Conservation (phyloP, 2,113 vertebrate genomes). For the Oncorhynchus clarkii region DNA sequence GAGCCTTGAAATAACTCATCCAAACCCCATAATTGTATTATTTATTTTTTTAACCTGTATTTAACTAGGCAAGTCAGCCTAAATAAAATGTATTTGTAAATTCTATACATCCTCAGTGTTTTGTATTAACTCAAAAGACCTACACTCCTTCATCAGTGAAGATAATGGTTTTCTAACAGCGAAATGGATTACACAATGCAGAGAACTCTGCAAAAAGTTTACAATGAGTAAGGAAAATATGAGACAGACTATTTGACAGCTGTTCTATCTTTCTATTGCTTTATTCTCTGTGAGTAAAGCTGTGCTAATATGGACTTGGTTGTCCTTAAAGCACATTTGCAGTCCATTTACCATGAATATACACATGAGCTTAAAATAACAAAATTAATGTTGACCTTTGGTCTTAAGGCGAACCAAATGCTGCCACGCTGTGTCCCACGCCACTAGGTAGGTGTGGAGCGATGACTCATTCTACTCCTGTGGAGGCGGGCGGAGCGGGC, state of each 20-base stretch:
- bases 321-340: slow-evolving; percentile 36
- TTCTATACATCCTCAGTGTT: neutral
- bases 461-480: slow-evolving; percentile 62
- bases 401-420: slow-evolving; percentile 44
- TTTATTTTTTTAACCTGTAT: no score
- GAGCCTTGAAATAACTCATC: slow-evolving; percentile 37
- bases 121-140: neutral
- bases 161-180: neutral
- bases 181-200: neutral
- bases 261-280: slow-evolving; percentile 4
- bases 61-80: no score
- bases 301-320: slow-evolving; percentile 11
- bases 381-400: slow-evolving; percentile 61
- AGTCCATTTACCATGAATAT: slow-evolving; percentile 58
- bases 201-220: neutral
- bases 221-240: neutral
- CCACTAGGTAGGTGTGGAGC: slow-evolving; percentile 37
- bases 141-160: neutral
- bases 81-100: slow-evolving; percentile 5
- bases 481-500: neutral
- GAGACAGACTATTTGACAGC: neutral
- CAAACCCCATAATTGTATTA: neutral
- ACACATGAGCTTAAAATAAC: slow-evolving; percentile 4
- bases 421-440: slow-evolving; percentile 48
- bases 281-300: slow-evolving; percentile 10